These are phyloP conservation scores for Mobula birostris DNA, from an alignment of 2,113 vertebrate species.

Conservation along the genomic window DNA sequence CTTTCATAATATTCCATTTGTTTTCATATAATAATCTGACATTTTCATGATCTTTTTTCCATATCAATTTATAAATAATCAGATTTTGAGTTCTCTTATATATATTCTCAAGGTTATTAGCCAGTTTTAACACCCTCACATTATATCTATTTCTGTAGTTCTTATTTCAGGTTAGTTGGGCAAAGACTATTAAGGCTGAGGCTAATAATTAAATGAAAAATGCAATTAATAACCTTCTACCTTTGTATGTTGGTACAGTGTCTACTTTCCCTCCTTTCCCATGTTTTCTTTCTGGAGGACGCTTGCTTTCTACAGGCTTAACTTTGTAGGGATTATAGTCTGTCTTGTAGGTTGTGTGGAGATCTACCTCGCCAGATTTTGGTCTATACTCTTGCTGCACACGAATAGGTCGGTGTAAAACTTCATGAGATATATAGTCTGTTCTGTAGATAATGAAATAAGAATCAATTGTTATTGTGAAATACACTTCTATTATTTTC, in stretches of 20 bases:
- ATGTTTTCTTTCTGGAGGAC: conserved; percentile 54
- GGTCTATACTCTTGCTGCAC: conserved; percentile 57
- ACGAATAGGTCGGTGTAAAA: conserved; percentile 48
- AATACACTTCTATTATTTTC: not conserved
- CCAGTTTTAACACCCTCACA: not conserved
- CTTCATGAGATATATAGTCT: conserved; percentile 65
- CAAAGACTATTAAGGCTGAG: not conserved
- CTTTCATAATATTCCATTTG: not conserved
- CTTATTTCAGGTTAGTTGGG: not conserved
- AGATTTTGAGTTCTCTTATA: not conserved
- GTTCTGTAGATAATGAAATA: conserved; percentile 51
- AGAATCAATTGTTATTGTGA: conserved; percentile 23
- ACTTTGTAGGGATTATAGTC: conserved; percentile 62
- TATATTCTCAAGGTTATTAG: not conserved
- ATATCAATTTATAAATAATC: not conserved
- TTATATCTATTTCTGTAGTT: not conserved
- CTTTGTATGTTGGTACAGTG: conserved; percentile 73
- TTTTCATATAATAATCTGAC: not conserved
- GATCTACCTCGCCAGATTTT: conserved; percentile 55
- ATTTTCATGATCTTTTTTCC: not conserved
- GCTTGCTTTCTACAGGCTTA: conserved; percentile 52
- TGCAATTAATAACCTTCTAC: conserved; percentile 47
- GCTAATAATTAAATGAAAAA: not conserved
- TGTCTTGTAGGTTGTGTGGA: conserved; percentile 64
- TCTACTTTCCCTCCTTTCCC: conserved; percentile 56